These are phyloP conservation scores for Cryptus armator DNA, from an alignment of 2,888 invertebrate genomes.

Conservation along the genomic window DNA sequence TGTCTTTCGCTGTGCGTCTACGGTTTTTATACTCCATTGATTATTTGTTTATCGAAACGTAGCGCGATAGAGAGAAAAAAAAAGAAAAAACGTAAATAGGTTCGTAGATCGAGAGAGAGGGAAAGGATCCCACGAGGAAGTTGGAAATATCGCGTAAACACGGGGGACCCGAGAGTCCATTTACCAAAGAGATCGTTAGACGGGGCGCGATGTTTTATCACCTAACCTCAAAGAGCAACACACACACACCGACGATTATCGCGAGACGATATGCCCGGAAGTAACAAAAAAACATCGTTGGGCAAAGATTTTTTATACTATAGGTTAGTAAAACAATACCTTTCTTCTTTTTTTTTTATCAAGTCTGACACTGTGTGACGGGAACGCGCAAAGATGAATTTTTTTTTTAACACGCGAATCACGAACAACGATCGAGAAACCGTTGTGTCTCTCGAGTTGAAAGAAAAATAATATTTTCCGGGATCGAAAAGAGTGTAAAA, in stretches of 20 bases:
- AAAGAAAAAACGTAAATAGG: background rate
- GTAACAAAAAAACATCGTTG: slow-evolving; percentile 33
- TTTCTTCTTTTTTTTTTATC: slow-evolving; percentile 41
- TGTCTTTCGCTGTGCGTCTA: slow-evolving; percentile 25
- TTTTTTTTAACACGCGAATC: slow-evolving; percentile 9
- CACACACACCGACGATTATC: slow-evolving; percentile 32
- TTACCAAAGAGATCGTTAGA: slow-evolving; percentile 65
- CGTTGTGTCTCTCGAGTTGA: slow-evolving; percentile 8
- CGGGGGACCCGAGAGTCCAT: slow-evolving; percentile 54
- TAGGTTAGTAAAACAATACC: slow-evolving; percentile 25
- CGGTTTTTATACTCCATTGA: slow-evolving; percentile 44
- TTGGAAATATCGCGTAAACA: slow-evolving; percentile 25
- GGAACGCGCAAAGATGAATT: background rate
- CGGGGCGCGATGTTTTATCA: slow-evolving; percentile 31
- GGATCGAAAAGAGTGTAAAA: background rate
- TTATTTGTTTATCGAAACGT: slow-evolving; percentile 37
- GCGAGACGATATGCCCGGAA: slow-evolving; percentile 32
- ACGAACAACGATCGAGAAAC: slow-evolving; percentile 1
- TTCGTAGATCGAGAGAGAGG: background rate
- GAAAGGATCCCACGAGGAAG: background rate
- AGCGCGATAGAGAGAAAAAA: slow-evolving; percentile 18
- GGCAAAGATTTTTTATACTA: slow-evolving; percentile 45
- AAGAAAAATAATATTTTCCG: background rate
- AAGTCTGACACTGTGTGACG: slow-evolving; percentile 49
- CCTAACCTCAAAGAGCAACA: slow-evolving; percentile 36